Base-by-base conservation (phyloP, 2,797 vertebrate species). In the Pempheris klunzingeri region DNA sequence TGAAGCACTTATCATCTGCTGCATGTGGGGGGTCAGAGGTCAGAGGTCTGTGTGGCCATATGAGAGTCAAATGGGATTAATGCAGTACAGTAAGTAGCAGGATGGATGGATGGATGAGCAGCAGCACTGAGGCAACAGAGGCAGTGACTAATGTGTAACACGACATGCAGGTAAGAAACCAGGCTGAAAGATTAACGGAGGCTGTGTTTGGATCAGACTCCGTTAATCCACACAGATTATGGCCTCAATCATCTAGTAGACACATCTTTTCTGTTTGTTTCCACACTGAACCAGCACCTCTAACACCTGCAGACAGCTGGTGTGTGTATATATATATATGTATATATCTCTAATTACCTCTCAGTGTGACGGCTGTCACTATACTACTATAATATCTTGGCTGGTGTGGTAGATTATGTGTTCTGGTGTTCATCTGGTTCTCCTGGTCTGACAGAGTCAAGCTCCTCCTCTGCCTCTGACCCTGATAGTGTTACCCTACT, bases 201-300 rank as follows among this genome's bases (percentile, higher is more conserved):
- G 61, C 24, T 71, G 63, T 24, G 32, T 13, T 24, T 71, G 78
- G 67, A 86, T 86, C 77, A 82, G n/a, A 53, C 7, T 41, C 3
- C 1, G 17, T 38, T 78, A 71, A 88, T 86, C 84, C 63, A 52
- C 24, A 41, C 44, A 47, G 64, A 70, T 28, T 14, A 30, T 3
- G 20, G 15, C 14, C n/a, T 28, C 1, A 10, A 6, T 32, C 4
- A n/a, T n/a, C n/a, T n/a, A n/a, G n/a, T 4, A 22, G 54, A 62
- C 39, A 28, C 3, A n/a, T 12, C 15, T 32, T 9, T 32, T n/a
- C 7, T 30, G 26, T 4, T 4, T 7, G 5, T 54, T 20, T 20
- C 6, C n/a, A 20, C 30, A 55, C 18, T 32, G 26, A 20, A 12
- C 3, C 53, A 11, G 17, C 18, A 12, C 7, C 12, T 14, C 0